These are phyloP conservation scores for Scaptomyza hsui DNA, from an alignment of 1,140 invertebrate species.

Conservation along the genomic window DNA sequence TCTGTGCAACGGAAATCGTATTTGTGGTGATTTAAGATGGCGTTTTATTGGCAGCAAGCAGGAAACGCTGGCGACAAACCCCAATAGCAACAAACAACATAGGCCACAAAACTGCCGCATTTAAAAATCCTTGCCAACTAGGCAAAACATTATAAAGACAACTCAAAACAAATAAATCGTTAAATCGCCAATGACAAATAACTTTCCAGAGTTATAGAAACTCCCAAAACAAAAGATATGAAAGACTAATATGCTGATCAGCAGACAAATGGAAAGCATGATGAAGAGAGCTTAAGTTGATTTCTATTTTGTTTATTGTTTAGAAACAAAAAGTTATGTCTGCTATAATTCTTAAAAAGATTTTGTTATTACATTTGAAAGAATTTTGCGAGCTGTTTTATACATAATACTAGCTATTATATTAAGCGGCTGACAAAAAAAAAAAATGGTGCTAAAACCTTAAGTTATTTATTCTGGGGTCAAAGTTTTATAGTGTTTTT, in stretches of 20 bases:
- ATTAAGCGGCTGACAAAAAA: not conserved
- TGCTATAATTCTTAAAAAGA: not conserved
- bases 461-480: not conserved
- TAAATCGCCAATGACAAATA: conserved; percentile 3
- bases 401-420: not conserved
- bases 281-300: not conserved
- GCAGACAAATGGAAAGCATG: conserved; percentile 8
- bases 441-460: not conserved
- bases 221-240: conserved; percentile 9
- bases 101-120: conserved; percentile 50
- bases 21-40: conserved; percentile 41
- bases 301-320: conserved; percentile 9
- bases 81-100: not conserved
- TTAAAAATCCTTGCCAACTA: conserved; percentile 58
- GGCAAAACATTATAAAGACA: not conserved
- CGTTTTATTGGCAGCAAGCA: conserved; percentile 60
- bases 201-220: conserved; percentile 18
- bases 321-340: not conserved
- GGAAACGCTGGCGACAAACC: conserved; percentile 68
- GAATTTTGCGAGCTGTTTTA: not conserved
- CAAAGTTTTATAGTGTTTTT: too few relatives aligned
- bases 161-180: not conserved
- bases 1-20: conserved; percentile 54
- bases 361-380: not conserved
- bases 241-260: conserved; percentile 5